These are phyloP conservation scores for Odontocolon sp. DNA, from an alignment of 2,888 invertebrate genomes.

Conservation along the genomic window DNA sequence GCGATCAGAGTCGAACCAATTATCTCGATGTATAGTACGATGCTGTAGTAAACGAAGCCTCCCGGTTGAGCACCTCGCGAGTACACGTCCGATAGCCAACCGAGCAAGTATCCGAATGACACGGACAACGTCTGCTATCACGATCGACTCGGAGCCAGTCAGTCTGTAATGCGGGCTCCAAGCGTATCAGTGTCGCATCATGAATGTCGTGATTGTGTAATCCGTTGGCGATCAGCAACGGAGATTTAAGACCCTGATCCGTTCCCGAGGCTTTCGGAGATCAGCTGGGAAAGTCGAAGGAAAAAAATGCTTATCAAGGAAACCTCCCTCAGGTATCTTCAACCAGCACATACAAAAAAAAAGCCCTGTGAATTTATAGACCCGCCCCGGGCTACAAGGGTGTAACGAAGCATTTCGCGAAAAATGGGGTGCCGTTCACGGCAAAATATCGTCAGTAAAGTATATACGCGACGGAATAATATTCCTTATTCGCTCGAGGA, in stretches of 20 bases:
- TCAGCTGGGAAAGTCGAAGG: conserved; percentile 26
- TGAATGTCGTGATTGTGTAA: conserved; percentile 73
- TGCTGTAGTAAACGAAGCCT: not conserved
- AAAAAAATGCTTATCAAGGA: conserved; percentile 78
- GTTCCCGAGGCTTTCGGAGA: not conserved
- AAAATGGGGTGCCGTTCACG: not conserved
- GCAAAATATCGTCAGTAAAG: conserved; percentile 12
- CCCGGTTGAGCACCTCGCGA: conserved; percentile 9
- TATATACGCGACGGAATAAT: not conserved
- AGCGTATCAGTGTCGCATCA: conserved; percentile 70
- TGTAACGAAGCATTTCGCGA: not conserved
- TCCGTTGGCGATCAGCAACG: conserved; percentile 49
- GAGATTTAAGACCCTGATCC: not conserved
- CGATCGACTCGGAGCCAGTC: conserved; percentile 59
- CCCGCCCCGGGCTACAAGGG: not conserved
- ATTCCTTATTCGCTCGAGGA: no score
- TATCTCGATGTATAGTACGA: not conserved
- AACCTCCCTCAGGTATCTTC: conserved; percentile 77
- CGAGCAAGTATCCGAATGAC: conserved; percentile 8
- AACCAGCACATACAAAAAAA: not conserved
- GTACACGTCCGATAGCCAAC: not conserved
- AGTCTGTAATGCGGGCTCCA: conserved; percentile 78
- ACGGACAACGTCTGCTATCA: conserved; percentile 17
- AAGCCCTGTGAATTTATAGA: conserved; percentile 7
- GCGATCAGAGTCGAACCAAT: no score